Conservation (phyloP, 2,888 invertebrate species). For the Chymomyza amoena region DNA sequence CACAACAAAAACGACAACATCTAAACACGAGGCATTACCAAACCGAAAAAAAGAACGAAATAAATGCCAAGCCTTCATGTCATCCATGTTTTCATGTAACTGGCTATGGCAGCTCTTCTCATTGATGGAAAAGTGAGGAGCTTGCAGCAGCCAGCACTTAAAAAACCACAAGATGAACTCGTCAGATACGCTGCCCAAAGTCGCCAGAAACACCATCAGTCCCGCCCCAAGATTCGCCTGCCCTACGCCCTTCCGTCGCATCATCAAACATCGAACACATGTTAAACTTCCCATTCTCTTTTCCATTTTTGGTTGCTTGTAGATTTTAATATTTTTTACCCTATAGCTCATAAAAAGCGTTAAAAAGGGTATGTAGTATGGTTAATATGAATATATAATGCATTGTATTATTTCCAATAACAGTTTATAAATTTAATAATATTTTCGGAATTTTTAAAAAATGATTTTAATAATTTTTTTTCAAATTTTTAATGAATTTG, state of each 20-base stretch:
- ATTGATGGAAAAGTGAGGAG: not conserved
- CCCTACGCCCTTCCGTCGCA: not conserved
- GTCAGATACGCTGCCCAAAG: slow-evolving; percentile 48
- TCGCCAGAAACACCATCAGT: not conserved
- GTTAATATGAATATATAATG: not conserved
- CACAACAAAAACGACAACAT: not conserved
- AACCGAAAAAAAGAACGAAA: slow-evolving; percentile 4
- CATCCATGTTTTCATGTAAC: not conserved
- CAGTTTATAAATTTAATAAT: too few species aligned
- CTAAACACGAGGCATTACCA: slow-evolving; percentile 8
- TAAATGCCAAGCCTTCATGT: slow-evolving; percentile 20
- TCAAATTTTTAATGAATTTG: too few species aligned
- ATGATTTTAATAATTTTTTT: too few species aligned
- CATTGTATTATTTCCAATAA: too few species aligned
- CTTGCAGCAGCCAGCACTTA: slow-evolving; percentile 46
- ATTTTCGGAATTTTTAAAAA: too few species aligned
- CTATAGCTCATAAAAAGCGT: not conserved
- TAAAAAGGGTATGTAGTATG: not conserved
- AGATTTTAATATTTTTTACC: not conserved
- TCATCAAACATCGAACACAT: slow-evolving; percentile 43
- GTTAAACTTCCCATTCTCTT: slow-evolving; percentile 46
- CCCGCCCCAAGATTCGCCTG: not conserved
- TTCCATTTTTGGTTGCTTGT: not conserved
- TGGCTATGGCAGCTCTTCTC: slow-evolving; percentile 14
- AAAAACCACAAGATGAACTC: slow-evolving; percentile 62